These are phyloP conservation scores for Spatulosminthurus flaviceps DNA, from an alignment of 2,888 invertebrate genomes.

Conservation along the genomic window DNA sequence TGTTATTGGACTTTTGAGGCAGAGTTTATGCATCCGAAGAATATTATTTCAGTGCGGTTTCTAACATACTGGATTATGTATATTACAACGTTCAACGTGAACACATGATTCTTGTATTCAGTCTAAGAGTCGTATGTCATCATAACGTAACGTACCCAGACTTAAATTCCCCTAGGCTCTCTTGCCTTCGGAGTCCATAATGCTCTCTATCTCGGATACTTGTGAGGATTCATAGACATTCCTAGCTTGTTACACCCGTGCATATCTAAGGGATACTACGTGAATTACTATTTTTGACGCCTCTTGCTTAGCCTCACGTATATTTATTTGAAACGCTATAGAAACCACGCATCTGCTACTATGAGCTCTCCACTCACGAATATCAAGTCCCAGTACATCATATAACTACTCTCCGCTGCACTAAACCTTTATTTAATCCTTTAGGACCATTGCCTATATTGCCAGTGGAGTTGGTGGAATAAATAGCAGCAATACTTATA, in stretches of 20 bases:
- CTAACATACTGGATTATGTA: not conserved
- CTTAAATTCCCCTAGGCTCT: constrained; percentile 36
- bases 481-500: constrained; percentile 24
- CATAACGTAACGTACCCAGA: constrained; percentile 27
- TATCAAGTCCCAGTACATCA: too few relatives aligned
- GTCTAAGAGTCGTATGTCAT: constrained; percentile 33
- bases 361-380: too few relatives aligned
- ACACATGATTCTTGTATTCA: constrained; percentile 5
- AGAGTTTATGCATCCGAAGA: constrained; percentile 25
- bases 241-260: not conserved
- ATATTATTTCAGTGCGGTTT: constrained; percentile 33
- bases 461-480: not conserved
- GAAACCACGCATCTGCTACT: not conserved
- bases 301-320: constrained; percentile 23
- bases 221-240: too few relatives aligned
- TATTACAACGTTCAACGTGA: not conserved
- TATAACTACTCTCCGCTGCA: not conserved
- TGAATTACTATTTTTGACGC: constrained; percentile 35
- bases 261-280: not conserved
- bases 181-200: not conserved
- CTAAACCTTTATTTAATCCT: constrained; percentile 37
- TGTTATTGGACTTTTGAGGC: constrained; percentile 29
- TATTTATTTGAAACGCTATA: not conserved
- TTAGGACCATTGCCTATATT: constrained; percentile 4
- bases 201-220: too few relatives aligned